phyloP scores from a whole-genome alignment of 2,797 vertebrate species.

The Orientallactaga sibirica region DNA sequence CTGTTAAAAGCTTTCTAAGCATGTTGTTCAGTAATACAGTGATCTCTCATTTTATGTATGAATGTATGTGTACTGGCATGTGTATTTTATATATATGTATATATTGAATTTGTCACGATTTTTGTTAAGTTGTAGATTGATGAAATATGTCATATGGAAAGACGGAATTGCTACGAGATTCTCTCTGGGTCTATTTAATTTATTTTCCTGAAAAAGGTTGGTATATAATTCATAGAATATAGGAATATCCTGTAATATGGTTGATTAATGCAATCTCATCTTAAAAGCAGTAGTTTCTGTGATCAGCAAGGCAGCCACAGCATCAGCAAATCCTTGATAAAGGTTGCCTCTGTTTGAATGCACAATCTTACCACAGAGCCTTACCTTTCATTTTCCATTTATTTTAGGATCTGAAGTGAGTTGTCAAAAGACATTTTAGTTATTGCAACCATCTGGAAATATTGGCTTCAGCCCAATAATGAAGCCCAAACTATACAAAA shows the following conservation, averaged over 20 bases:
- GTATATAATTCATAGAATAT: not conserved
- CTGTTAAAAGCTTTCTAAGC: not conserved
- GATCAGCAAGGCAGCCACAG: not conserved
- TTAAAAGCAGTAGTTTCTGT: not conserved
- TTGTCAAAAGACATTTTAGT: constrained; percentile 18
- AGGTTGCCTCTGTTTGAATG: not conserved
- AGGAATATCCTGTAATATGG: not conserved
- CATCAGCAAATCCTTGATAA: not conserved
- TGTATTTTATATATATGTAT: not conserved
- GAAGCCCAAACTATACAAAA: not conserved
- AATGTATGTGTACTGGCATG: not conserved
- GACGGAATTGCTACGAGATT: constrained; percentile 10
- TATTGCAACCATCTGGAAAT: constrained; percentile 46
- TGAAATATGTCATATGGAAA: not conserved
- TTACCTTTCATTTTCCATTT: constrained; percentile 57
- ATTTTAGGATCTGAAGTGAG: constrained; percentile 40
- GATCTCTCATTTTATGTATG: constrained; percentile 3
- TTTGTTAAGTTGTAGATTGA: not conserved
- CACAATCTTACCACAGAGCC: not conserved
- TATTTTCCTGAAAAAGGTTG: not conserved
- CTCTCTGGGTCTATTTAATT: constrained; percentile 45
- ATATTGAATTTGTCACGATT: constrained; percentile 37
- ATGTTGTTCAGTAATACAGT: not conserved
- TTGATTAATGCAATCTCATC: constrained; percentile 36
- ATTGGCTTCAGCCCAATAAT: not conserved